Evolutionary conservation across 2,113 vertebrate species (phyloP).

Genomic region (Myiozetetes cayanensis): DNA sequence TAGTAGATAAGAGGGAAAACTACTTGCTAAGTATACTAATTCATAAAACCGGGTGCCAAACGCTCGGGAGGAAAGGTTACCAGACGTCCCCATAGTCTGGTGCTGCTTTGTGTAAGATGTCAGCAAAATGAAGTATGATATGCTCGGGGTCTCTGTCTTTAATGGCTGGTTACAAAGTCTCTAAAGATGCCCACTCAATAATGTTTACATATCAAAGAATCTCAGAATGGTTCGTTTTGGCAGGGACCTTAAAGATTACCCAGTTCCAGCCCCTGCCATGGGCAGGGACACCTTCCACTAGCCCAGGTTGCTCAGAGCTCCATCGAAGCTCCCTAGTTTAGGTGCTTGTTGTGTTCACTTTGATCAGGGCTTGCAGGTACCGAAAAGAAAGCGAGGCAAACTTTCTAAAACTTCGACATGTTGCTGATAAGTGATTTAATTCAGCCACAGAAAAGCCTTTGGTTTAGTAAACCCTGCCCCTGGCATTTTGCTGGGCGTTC

Average conservation of each 20-base stretch:
- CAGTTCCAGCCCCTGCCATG: neutral
- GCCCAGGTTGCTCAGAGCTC: neutral
- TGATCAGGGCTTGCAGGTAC: neutral
- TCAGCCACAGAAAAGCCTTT: neutral
- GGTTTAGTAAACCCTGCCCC: neutral
- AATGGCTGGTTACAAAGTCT: neutral
- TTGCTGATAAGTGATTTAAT: neutral
- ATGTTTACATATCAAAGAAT: neutral
- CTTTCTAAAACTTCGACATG: neutral
- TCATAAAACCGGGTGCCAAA: constrained; percentile 42
- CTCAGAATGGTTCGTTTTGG: neutral
- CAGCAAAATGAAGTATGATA: neutral
- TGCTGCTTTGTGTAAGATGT: neutral
- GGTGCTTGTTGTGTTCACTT: accelerated
- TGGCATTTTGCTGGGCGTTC: neutral
- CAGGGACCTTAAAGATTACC: neutral
- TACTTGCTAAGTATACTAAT: constrained; percentile 7
- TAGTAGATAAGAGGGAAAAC: neutral
- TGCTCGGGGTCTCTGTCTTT: neutral
- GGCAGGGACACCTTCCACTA: neutral
- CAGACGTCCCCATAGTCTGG: neutral
- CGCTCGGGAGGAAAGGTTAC: neutral
- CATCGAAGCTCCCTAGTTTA: neutral
- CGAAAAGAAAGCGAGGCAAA: accelerated
- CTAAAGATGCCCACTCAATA: neutral